Evolutionary conservation across 2,113 vertebrate genomes (phyloP), one percentile per base, ranked within the genome.

Genomic region (Silurus meridionalis): DNA sequence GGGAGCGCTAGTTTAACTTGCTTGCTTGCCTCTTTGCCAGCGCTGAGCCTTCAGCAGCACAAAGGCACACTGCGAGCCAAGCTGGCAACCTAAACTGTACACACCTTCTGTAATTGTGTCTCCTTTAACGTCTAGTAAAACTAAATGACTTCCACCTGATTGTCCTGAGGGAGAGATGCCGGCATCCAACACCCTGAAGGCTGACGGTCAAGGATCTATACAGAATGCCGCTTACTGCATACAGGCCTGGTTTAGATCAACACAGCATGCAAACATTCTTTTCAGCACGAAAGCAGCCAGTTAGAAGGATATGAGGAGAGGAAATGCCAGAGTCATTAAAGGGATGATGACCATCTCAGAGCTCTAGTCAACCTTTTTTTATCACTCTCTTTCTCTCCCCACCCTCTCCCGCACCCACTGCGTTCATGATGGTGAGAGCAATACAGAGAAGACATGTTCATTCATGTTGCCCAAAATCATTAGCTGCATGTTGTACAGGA

Each of bases 271-370:
- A 9, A 17, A 71, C 66, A 58, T 8, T 11, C 25, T 7, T 6
- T 83, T 28, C 53, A 83, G 15, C 66, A 72, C 4, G 2, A 3
- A 17, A 58, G 52, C 52, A 83, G 71, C 57, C 23, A 58, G 13
- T 52, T 17, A 84, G 15, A 4, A 77, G 80, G 71, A 87, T 85
- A 89, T 91, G 90, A 90, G 86, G 17, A 19, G 83, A 67, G 83
- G 89, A 93, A 93, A 92, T 91, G 89, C 89, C 87, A 89, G 90
- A 92, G 92, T 91, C 92, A 91, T 93, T 94, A 92, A 92, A 91
- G 91, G 90, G 87, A 94, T 92, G 92, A 93, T 92, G 91, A 90
- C 89, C 92, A 52, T 88, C 89, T 90, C 87, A 84, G 84, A 83
- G 87, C 78, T 25, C 37, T 37, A 37, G 37, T 37, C 37, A 37